A percentile compares a stretch with the other conserved stretches of the same genome.
phyloP scores from a whole-genome alignment of 2,113 vertebrate species.

The Mungos mungo region DNA sequence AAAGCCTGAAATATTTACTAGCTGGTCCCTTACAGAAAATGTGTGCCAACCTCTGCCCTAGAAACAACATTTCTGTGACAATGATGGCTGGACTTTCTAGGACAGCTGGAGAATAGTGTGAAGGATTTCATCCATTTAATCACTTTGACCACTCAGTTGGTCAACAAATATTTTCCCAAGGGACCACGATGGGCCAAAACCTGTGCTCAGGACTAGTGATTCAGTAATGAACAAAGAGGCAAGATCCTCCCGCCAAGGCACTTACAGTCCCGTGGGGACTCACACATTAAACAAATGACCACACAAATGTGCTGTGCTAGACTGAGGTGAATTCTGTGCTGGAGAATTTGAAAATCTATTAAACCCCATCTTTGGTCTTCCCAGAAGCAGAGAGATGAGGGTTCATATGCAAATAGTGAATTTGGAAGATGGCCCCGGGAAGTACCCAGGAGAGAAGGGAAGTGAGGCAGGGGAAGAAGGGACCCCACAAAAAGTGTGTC shows the following conservation, averaged over 20 bases:
- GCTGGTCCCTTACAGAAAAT: background rate
- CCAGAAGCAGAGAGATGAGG: background rate
- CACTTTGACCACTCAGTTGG: background rate
- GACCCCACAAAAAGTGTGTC: background rate
- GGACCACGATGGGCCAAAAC: background rate
- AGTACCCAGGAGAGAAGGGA: background rate
- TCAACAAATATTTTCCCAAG: background rate
- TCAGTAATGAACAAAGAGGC: background rate
- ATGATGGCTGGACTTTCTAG: background rate
- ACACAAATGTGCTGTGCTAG: accelerated
- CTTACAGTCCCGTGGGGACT: background rate
- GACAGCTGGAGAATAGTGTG: background rate
- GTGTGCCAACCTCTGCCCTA: background rate
- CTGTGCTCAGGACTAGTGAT: background rate
- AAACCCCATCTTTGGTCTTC: background rate
- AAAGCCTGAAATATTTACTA: background rate
- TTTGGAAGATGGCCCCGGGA: background rate
- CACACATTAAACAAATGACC: background rate
- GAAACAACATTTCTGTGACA: background rate
- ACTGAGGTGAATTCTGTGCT: background rate
- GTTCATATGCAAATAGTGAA: background rate
- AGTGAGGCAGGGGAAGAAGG: background rate
- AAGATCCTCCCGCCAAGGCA: accelerated
- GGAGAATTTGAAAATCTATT: background rate
- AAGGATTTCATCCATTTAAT: background rate